Evolutionary conservation across 2,113 vertebrate species (phyloP), one percentile per base, ranked within the genome.

Genomic region (Gadus macrocephalus): DNA sequence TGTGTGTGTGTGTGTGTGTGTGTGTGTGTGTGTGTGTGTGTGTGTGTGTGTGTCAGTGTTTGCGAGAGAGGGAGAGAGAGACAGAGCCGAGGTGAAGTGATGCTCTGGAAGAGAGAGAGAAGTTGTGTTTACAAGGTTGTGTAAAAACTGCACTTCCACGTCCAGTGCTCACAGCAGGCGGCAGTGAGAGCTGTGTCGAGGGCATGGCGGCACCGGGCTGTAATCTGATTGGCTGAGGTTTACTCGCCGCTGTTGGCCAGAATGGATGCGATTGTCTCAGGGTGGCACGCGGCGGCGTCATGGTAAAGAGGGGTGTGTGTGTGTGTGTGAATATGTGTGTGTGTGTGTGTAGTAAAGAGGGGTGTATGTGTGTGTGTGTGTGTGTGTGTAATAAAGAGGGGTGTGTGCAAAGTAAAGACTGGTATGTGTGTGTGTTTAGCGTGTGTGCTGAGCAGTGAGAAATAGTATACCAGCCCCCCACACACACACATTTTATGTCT

Each of bases 161-260:
- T 80, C 63, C 72, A 73, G 81, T 31, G 31, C 31, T 31, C 69
- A 78, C 67, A 79, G 70, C 78, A 73, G 76, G 81, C 67, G 53
- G 68, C 67, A 62, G 59, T 14, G 64, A 75, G 69, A 42, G 72
- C 85, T 82, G 42, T 69, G 72, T 75, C 70, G 83, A 83, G 81
- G 80, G 80, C 81, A 55, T 2, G 84, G 83, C 81, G 81, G 80
- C 81, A 31, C 31, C 31, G 4, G 31, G 31, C 31, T 31, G 31
- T 87, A 85, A 87, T 89, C 89, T 81, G 76, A 89, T 90, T 88
- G 82, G 77, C 79, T 15, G 20, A 75, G 77, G 81, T 81, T 77
- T 78, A 74, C 77, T 73, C 78, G 78, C 72, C 35, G 71, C 53
- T 55, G 31, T 31, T 31, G 79, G 89, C 89, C 89, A 89, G 81